Evolutionary conservation across 92 coral and sea anemone genomes (phyloP), one percentile per base, ranked within the genome.

Genomic region (Parazoanthus darwini): DNA sequence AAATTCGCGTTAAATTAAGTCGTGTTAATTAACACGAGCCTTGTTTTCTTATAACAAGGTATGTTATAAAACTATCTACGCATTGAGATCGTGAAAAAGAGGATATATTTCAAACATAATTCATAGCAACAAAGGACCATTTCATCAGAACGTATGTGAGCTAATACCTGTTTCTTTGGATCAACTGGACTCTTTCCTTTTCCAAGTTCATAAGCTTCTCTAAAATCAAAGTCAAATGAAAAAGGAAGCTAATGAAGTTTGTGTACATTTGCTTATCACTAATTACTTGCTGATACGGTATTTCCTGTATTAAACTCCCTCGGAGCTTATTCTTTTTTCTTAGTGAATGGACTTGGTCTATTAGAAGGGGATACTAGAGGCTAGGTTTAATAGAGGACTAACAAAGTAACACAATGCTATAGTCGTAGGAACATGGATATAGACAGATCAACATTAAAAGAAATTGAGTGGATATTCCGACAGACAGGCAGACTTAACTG

Each of bases 161-260:
- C 25, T 63, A 23, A 22, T 88, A 94, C 98, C 94, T 94, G 96
- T 56, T 94, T 97, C 43, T 94, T 90, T 76, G 93, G 86, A 9
- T 93, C 92, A 43, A 95, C 80, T 3, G 99, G 93, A 77, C 81
- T 92, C 74, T 91, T 94, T 63, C 93, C 96, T 88, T 95, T 97
- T 35, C 99, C 94, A 68, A 97, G 94, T 68, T 97, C 99, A 67
- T 93, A 95, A 66, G 98, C 94, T 83, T 92, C 94, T 89, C 99
- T 97, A 79, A 1, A 63, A 77, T 18, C 7, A 59, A 87, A 54
- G 38, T 58, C 14, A 46, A 38, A 72, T 43, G 38, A 11, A 16
- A 29, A 22, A 74, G 42, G 20, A 11, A 39, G 79, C 15, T 11
- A 8, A 15, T 74, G 20, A 74, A 14, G 23, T 26, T 26, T 63